Evolutionary conservation across 2,797 vertebrate genomes (phyloP).

Genomic region (Mormyrus proboscirostris): DNA sequence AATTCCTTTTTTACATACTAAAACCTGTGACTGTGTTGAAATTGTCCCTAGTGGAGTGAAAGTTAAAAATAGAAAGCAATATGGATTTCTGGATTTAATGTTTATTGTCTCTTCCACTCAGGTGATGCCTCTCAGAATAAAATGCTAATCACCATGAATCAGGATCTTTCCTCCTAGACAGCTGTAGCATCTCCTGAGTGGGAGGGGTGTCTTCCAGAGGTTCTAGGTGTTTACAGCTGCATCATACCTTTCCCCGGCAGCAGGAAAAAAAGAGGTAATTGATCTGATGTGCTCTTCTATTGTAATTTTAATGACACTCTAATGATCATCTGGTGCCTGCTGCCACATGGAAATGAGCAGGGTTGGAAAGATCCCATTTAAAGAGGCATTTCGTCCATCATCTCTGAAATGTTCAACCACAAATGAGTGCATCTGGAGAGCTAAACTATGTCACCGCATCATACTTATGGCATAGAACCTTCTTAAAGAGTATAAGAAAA

Average conservation of each 20-base stretch:
- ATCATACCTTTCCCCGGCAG: not conserved
- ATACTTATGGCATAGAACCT: not conserved
- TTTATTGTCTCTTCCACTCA: not conserved
- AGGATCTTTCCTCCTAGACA: not conserved
- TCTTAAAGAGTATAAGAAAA: not conserved
- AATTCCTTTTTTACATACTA: not conserved
- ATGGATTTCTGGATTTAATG: not conserved
- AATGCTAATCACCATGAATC: not conserved
- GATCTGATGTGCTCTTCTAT: slow-evolving; percentile 9
- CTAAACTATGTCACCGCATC: not conserved
- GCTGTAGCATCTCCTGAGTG: not conserved
- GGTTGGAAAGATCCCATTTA: not conserved
- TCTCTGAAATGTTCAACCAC: not conserved
- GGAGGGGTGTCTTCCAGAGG: not conserved
- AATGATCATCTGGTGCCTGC: slow-evolving; percentile 56
- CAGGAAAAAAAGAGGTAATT: slow-evolving; percentile 14
- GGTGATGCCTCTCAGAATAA: not conserved
- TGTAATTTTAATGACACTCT: slow-evolving; percentile 48
- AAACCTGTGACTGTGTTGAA: not conserved
- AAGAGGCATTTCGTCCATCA: not conserved
- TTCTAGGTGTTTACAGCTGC: slow-evolving; percentile 11
- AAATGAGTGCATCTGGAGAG: not conserved
- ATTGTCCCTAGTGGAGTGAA: not conserved
- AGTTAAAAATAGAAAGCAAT: not conserved
- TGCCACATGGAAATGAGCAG: not conserved